phyloP scores from a whole-genome alignment of 2,113 vertebrate genomes.

The Cheirogaleus medius region DNA sequence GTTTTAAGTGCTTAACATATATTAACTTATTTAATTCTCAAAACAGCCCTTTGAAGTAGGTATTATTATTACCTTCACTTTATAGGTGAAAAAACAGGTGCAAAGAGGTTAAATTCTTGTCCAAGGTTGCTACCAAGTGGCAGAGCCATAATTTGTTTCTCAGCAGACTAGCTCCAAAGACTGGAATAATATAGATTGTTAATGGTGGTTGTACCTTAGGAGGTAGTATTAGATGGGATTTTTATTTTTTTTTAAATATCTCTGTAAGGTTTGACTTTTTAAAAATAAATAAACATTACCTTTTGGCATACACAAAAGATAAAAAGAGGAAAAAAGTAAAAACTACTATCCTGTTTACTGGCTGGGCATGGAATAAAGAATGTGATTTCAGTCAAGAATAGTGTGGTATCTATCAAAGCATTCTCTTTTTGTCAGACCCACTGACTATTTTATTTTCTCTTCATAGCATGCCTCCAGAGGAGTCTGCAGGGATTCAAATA shows the following conservation, averaged over 20 bases:
- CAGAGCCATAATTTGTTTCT: constrained; percentile 23
- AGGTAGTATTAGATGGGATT: neutral
- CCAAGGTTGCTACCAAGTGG: neutral
- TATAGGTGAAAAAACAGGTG: neutral
- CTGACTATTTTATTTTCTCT: constrained; percentile 3
- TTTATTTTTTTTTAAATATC: neutral
- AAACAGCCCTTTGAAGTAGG: neutral
- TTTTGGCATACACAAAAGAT: neutral
- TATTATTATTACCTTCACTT: neutral
- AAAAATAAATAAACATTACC: neutral
- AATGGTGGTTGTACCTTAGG: neutral
- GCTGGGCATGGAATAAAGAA: neutral
- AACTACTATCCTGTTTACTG: neutral
- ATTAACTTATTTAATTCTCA: constrained; percentile 22
- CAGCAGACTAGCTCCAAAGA: neutral
- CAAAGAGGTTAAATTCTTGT: constrained; percentile 13
- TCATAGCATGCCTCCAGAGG: neutral
- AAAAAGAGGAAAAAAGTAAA: neutral
- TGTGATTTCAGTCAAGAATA: neutral
- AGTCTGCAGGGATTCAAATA: neutral
- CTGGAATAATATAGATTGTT: neutral
- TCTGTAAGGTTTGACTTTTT: neutral
- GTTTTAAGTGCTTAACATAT: neutral
- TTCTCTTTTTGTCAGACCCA: neutral
- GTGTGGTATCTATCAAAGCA: neutral